Evolutionary conservation across 2,888 invertebrate genomes (phyloP).

Genomic region (Campoletis raptor): DNA sequence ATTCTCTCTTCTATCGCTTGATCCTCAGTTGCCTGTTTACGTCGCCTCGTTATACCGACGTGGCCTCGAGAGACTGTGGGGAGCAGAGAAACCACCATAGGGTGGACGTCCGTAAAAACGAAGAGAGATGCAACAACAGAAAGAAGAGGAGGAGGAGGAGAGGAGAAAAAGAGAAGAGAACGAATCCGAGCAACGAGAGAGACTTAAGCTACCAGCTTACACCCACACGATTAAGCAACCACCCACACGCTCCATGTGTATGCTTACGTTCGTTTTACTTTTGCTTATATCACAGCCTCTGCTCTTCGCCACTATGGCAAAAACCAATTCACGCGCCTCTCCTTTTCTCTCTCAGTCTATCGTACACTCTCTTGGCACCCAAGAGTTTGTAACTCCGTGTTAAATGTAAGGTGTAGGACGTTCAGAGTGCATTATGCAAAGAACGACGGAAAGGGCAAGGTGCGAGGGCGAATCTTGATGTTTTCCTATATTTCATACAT

Average conservation of each 20-base stretch:
- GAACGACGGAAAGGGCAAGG: not conserved
- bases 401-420: conserved; percentile 30
- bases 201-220: conserved; percentile 49
- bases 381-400: conserved; percentile 26
- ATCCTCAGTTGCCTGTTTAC: conserved; percentile 41
- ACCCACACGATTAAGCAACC: conserved; percentile 56
- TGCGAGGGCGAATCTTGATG: conserved; percentile 37
- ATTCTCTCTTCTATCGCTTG: conserved; percentile 13
- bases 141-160: not conserved
- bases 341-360: not conserved
- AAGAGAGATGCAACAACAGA: conserved; percentile 8
- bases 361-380: not conserved
- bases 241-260: conserved; percentile 30
- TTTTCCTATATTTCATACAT: conserved; percentile 3
- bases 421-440: conserved; percentile 30
- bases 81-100: conserved; percentile 20
- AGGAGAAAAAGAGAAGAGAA: not conserved
- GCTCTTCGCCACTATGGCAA: conserved; percentile 3
- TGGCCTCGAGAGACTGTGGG: conserved; percentile 43
- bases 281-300: conserved; percentile 9
- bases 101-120: conserved; percentile 5
- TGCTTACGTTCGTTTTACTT: conserved; percentile 24
- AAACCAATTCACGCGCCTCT: not conserved
- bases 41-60: conserved; percentile 60
- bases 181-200: conserved; percentile 15